A percentile compares a stretch with the other conserved stretches of the same genome.
Conservation (phyloP, 2,113 vertebrate genomes). For the Rhinichthys klamathensis region DNA sequence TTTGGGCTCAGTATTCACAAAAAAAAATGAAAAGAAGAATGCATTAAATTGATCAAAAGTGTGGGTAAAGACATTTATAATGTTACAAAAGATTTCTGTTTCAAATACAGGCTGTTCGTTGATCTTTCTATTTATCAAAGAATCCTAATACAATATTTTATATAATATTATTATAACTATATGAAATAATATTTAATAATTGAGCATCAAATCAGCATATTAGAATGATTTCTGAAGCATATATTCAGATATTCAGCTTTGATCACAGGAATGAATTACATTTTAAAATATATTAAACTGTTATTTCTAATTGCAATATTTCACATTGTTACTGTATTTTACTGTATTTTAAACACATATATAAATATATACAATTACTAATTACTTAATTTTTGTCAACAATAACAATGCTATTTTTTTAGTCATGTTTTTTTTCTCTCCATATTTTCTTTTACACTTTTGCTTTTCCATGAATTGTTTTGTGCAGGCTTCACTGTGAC, state of each 20-base stretch:
- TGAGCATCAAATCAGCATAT: too few species aligned
- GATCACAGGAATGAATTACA: background rate
- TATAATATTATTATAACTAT: too few species aligned
- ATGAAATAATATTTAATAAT: too few species aligned
- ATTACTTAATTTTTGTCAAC: background rate
- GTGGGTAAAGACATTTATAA: too few species aligned
- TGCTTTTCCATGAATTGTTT: background rate
- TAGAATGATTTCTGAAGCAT: too few species aligned
- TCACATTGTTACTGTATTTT: background rate
- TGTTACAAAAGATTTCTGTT: too few species aligned
- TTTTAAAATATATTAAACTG: background rate
- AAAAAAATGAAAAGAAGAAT: background rate
- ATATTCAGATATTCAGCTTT: too few species aligned
- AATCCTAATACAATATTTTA: too few species aligned
- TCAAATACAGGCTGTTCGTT: too few species aligned
- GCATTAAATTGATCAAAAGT: background rate
- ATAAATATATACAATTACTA: background rate
- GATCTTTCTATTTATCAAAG: too few species aligned
- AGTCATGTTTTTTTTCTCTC: background rate
- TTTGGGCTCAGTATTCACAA: too few species aligned
- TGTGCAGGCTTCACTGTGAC: background rate
- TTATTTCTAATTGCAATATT: background rate
- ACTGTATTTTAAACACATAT: background rate
- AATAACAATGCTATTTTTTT: background rate
- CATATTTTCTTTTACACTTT: background rate